Percentiles rank a stretch among this genome's conserved stretches.
Conservation (phyloP, 2,888 invertebrate genomes). For the Pandemis corylana region DNA sequence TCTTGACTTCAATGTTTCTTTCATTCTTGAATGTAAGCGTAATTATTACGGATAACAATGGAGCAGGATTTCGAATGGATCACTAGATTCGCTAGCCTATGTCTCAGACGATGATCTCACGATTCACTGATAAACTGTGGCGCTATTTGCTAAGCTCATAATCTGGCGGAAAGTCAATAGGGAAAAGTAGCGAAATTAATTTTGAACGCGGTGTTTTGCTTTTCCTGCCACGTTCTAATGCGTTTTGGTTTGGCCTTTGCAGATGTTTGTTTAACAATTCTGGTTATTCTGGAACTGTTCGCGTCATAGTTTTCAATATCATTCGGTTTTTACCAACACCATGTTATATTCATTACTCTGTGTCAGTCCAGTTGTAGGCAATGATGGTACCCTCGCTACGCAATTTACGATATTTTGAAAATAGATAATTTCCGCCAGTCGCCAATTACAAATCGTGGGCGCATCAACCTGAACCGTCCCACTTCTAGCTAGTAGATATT, state of each 20-base stretch:
- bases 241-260: not conserved
- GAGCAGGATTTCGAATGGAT: not conserved
- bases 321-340: too few relatives aligned
- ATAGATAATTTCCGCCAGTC: not conserved
- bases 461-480: not conserved
- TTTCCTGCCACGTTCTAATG: not conserved
- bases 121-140: constrained; percentile 3
- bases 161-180: constrained; percentile 16
- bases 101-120: not conserved
- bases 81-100: not conserved
- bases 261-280: not conserved
- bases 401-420: not conserved
- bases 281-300: too few relatives aligned
- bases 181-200: not conserved
- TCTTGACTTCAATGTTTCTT: too few relatives aligned
- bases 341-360: not conserved
- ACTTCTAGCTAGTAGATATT: not conserved
- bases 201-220: not conserved
- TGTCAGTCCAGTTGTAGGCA: not conserved
- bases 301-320: too few relatives aligned
- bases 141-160: not conserved
- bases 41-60: not conserved
- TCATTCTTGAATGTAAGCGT: not conserved
- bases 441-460: not conserved
- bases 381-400: not conserved